phyloP scores from a whole-genome alignment of 2,113 vertebrate species.

The Merops nubicus region DNA sequence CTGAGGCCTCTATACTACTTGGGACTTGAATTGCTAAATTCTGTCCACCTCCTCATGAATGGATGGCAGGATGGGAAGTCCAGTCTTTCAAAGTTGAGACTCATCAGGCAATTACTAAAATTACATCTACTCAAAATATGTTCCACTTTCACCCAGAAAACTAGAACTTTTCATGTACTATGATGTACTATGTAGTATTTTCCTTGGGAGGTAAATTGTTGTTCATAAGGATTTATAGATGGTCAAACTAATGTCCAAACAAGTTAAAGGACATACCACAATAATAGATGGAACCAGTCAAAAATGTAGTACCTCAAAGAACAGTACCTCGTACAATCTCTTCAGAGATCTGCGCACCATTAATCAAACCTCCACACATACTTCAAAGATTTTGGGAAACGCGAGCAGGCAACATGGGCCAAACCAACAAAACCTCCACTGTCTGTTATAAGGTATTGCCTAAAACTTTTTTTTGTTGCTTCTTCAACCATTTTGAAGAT shows the following conservation, averaged over 20 bases:
- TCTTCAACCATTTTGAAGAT: not conserved
- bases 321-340: rapidly evolving
- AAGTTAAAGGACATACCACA: not conserved
- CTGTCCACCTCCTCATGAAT: not conserved
- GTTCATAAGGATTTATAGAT: not conserved
- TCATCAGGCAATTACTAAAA: not conserved
- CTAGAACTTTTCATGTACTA: not conserved
- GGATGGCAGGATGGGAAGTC: not conserved
- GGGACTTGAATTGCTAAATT: not conserved
- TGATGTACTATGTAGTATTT: not conserved
- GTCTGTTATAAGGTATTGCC: not conserved
- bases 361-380: not conserved
- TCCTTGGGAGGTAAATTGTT: not conserved
- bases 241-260: not conserved
- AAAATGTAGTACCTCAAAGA: not conserved
- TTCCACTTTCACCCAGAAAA: not conserved
- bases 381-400: not conserved
- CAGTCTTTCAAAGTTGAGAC: not conserved
- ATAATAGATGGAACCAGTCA: not conserved
- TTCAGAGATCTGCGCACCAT: not conserved
- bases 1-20: not conserved
- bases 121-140: not conserved
- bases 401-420: too few relatives aligned
- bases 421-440: not conserved
- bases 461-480: not conserved